Evolutionary conservation across 92 coral and sea anemone species (phyloP), one percentile per base, ranked within the genome.

Genomic region (Parazoanthus swiftii): DNA sequence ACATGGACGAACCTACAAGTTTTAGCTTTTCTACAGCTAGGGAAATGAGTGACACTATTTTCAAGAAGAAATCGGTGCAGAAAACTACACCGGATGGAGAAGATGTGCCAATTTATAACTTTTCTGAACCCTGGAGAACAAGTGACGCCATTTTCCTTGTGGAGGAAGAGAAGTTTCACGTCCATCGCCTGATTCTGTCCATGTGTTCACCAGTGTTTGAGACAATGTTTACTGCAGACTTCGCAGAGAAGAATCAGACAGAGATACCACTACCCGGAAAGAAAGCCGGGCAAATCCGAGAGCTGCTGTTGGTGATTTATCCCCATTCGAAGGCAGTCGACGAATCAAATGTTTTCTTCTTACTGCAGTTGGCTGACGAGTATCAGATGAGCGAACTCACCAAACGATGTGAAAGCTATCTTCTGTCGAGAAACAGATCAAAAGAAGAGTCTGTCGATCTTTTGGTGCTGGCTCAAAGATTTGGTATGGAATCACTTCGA

Each of bases 141-240:
- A 77, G 81, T 11, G 82, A 79, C 36, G 20, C 33, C 11, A 35
- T 79, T 21, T 35, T 80, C 8, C 18, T 80, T 1, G 84, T 80
- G 70, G 48, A 80, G 11, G 71, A 80, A 29, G 25, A 11, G 39
- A 51, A 80, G 66, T 80, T 80, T 80, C 68, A 80, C 39, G 84
- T 50, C 44, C 84, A 80, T 21, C 67, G 67, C 25, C 0, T 51
- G 7, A 6, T 54, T 29, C 71, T 80, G n/a, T 29, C 48, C 8
- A 13, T 80, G 25, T 80, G 71, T 20, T 80, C 84, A 29, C 70
- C 84, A 5, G 71, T 80, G 8, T 80, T 80, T 26, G 84, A 80
- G 26, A 51, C 8, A 54, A 80, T 80, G 84, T 80, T 80, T 14
- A 80, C 67, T 14, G n/a, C 68, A 25, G 54, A 80, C 23, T 54